phyloP scores from a whole-genome alignment of 2,113 vertebrate species.

The Hemiscyllium ocellatum region DNA sequence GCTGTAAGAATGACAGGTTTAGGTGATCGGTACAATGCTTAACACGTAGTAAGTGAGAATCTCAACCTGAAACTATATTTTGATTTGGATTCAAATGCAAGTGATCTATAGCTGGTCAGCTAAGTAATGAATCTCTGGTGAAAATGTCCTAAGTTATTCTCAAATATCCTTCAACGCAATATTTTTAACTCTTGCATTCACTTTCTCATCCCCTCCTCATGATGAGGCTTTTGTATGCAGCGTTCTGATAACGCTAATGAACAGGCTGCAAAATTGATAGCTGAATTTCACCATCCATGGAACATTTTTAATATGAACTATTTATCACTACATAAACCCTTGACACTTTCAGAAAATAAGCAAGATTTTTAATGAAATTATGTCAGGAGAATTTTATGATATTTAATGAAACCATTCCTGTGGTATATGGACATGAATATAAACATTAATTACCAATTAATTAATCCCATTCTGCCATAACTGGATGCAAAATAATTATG shows the following conservation, averaged over 20 bases:
- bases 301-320: constrained; percentile 6
- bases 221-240: background rate
- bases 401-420: constrained; percentile 10
- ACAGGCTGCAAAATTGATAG: constrained; percentile 25
- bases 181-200: background rate
- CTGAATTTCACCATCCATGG: constrained; percentile 31
- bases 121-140: background rate
- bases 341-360: constrained; percentile 25
- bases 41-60: background rate
- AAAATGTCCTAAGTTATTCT: background rate
- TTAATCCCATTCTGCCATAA: constrained; percentile 12
- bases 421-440: background rate
- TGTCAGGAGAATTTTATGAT: constrained; percentile 27
- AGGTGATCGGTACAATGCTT: background rate
- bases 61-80: background rate
- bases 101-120: background rate
- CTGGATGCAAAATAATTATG: background rate
- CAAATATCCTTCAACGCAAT: background rate
- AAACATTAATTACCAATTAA: background rate
- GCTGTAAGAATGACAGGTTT: background rate
- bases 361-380: constrained; percentile 30
- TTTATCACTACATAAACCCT: constrained; percentile 31
- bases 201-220: background rate
- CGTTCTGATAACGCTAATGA: background rate
- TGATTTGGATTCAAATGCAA: background rate